Evolutionary conservation across 2,113 vertebrate species (phyloP).

Genomic region (Cephalopholis sonnerati): DNA sequence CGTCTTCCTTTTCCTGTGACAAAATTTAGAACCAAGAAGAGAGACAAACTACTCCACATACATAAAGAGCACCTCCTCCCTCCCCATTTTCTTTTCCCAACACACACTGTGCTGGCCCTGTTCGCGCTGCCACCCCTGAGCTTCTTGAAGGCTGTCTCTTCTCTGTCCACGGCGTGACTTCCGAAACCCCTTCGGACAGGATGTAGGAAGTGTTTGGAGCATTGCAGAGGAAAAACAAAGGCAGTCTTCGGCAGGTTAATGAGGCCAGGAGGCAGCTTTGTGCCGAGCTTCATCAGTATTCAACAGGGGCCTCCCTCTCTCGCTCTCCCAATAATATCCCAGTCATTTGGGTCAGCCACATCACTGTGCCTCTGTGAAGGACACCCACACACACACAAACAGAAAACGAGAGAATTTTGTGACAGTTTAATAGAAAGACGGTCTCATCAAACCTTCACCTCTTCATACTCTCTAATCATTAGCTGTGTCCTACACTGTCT

Average conservation of each 20-base stretch:
- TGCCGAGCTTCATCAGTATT: conserved; percentile 82
- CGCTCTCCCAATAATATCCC: conserved; percentile 76
- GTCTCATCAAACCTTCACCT: conserved; percentile 57
- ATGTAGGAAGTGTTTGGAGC: conserved; percentile 59
- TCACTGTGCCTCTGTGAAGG: conserved; percentile 73
- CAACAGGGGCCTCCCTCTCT: conserved; percentile 52
- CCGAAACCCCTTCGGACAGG: conserved; percentile 38
- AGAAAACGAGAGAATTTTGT: conserved; percentile 25
- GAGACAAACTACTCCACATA: conserved; percentile 1
- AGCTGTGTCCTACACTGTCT: conserved; percentile 35
- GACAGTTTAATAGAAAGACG: conserved; percentile 67
- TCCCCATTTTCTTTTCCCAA: background rate
- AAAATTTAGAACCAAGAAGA: conserved; percentile 20
- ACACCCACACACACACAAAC: conserved; percentile 33
- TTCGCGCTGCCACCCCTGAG: background rate
- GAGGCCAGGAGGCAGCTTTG: conserved; percentile 83
- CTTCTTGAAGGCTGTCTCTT: conserved; percentile 22
- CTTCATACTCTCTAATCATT: conserved; percentile 59
- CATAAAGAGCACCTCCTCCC: background rate
- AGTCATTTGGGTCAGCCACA: conserved; percentile 80
- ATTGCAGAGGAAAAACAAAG: conserved; percentile 72
- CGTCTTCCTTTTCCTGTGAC: conserved; percentile 8
- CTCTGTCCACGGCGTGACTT: conserved; percentile 23
- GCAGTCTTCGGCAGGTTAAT: conserved; percentile 80
- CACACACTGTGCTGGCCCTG: background rate